These are phyloP conservation scores for Etia nguti DNA, from an alignment of 2,113 vertebrate genomes.

Conservation along the genomic window DNA sequence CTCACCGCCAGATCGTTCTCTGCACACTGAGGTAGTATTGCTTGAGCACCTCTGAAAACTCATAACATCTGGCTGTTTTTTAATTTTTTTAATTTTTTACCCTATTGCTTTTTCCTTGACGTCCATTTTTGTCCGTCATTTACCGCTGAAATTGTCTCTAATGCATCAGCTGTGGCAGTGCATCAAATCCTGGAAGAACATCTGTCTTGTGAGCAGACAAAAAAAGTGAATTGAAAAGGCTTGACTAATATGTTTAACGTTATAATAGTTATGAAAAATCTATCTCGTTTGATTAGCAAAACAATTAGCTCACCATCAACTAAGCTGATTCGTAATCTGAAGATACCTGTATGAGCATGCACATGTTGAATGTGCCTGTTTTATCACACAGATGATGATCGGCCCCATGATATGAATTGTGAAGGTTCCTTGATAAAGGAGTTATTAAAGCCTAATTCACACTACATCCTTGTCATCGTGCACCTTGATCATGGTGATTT, in stretches of 20 bases:
- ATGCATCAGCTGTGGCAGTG: not conserved
- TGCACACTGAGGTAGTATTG: not conserved
- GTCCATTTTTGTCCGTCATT: fast-evolving
- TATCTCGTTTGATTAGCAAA: not conserved
- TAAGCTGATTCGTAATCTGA: not conserved
- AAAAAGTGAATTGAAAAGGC: not conserved
- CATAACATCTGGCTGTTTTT: not conserved
- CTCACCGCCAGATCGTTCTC: fast-evolving
- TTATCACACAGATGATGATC: not conserved
- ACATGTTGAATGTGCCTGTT: not conserved
- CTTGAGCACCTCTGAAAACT: not conserved
- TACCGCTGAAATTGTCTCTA: not conserved
- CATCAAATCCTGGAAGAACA: not conserved
- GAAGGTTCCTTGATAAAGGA: not conserved
- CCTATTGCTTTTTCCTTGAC: fast-evolving
- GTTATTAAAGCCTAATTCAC: not conserved
- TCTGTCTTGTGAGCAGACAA: not conserved
- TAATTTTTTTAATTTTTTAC: not conserved
- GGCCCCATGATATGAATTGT: not conserved
- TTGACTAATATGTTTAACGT: not conserved
- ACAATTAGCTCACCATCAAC: not conserved
- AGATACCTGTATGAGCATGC: not conserved
- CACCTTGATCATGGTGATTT: not conserved
- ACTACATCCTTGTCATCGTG: not conserved
- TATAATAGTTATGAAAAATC: not conserved